Percentiles rank a stretch among this genome's conserved stretches.
phyloP scores from a whole-genome alignment of 1,140 invertebrate genomes.

The Conopomorpha cramerella region DNA sequence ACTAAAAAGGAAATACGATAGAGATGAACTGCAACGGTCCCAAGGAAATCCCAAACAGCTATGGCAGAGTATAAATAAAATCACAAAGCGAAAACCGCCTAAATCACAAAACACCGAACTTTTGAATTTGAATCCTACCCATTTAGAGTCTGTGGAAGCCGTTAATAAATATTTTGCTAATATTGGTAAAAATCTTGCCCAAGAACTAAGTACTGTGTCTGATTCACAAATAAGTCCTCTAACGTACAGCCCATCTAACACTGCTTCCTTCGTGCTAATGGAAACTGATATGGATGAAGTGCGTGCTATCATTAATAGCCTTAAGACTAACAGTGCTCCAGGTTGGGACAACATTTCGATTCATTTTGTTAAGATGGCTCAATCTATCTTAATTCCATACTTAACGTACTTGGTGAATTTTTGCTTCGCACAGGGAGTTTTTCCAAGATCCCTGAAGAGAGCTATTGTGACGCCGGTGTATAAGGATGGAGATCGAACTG shows the following conservation, averaged over 20 bases:
- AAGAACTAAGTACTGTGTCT: no score
- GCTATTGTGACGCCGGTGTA: not conserved
- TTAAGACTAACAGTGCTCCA: conserved; percentile 3
- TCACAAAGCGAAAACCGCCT: not conserved
- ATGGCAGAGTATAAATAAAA: conserved; percentile 3
- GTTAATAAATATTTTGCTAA: conserved; percentile 3
- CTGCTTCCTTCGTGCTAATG: not conserved
- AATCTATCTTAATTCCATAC: not conserved
- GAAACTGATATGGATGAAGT: not conserved
- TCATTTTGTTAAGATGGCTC: not conserved
- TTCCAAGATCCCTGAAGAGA: not conserved
- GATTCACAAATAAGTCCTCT: no score
- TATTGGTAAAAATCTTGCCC: not conserved
- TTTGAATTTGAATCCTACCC: conserved; percentile 1
- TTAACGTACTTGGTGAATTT: not conserved
- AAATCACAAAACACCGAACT: conserved; percentile 1
- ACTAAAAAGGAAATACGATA: conserved; percentile 1
- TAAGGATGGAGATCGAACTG: not conserved
- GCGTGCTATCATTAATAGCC: not conserved
- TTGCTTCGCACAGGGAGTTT: not conserved
- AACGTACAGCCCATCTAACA: not conserved
- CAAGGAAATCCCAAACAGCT: not conserved
- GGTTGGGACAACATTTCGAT: conserved; percentile 2
- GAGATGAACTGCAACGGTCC: not conserved
- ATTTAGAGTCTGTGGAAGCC: not conserved